Evolutionary conservation across 1,140 invertebrate species (phyloP), one percentile per base, ranked within the genome.

Genomic region (Drosophila elegans): DNA sequence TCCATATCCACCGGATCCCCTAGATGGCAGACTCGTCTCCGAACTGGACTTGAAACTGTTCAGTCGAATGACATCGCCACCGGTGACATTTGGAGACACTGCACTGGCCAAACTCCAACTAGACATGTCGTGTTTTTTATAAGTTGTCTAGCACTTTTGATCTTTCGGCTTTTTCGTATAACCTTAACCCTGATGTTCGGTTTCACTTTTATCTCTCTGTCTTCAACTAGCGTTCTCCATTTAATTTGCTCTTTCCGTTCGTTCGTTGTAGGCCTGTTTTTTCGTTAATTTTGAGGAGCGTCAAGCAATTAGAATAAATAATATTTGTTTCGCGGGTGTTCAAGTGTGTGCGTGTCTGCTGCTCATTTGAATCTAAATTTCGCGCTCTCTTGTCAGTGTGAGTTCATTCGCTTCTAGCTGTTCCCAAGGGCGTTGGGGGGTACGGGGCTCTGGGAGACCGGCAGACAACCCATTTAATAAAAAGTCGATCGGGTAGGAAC

Each of bases 61-160:
- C 41, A 88, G 56, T 41, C 54, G 48, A 9, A 88, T 88, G 60
- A 77, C 84, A 62, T 88, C 83, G 79, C 60, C 54, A 16, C 59
- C 44, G 54, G 74, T 66, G 34, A 88, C 83, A 55, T 68, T 86
- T 32, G 79, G 75, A 49, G 83, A 88, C 41, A 79, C 80, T 11
- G 75, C 76, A 49, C 66, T 89, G 44, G 83, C 83, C 76, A 88
- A 83, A 57, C 83, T 88, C 83, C 83, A 88, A 59, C 83, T 88
- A 52, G 83, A 88, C 83, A 88, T 88, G 36, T 25, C 56, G 62
- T 62, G 44, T 29, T 10, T 56, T 5, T 27, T 53, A 5, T 42
- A 21, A 48, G 21, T 46, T 48, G 44, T 41, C 12, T 36, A 63
- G n/a, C 41, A 41, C 57, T 54, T 74, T 69, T 69, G 64, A 73